These are phyloP conservation scores for Aporophyla lueneburgensis DNA, from an alignment of 2,888 invertebrate genomes.

Conservation along the genomic window DNA sequence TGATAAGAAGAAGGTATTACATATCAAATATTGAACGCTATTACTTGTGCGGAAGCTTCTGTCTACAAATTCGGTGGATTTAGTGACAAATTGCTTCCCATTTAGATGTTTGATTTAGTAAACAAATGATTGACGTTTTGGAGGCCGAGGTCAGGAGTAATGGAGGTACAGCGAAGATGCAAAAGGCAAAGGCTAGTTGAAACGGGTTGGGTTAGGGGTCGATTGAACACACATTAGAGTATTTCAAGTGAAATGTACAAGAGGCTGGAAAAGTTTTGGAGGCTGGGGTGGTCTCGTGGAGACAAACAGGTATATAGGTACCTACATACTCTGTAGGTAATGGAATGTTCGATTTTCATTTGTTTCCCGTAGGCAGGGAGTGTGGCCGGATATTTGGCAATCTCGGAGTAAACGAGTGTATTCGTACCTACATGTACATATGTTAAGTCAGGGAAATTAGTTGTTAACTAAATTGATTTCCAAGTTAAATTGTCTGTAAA, in stretches of 20 bases:
- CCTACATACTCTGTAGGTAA: constrained; percentile 12
- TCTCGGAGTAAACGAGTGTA: constrained; percentile 18
- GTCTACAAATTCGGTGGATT: constrained; percentile 48
- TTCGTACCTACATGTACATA: constrained; percentile 1
- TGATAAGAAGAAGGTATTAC: constrained; percentile 41
- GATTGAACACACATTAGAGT: constrained; percentile 48
- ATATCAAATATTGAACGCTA: constrained; percentile 45
- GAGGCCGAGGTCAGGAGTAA: constrained; percentile 30
- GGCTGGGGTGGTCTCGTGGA: constrained; percentile 6
- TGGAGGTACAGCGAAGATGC: constrained; percentile 33
- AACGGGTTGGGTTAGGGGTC: constrained; percentile 43
- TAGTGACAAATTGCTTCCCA: constrained; percentile 46
- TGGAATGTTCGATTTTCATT: constrained; percentile 48
- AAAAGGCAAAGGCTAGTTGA: constrained; percentile 37
- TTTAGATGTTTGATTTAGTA: constrained; percentile 49
- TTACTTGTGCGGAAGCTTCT: constrained; percentile 27
- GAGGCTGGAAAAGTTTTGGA: constrained; percentile 35
- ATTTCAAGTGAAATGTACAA: constrained; percentile 39
- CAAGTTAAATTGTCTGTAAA: not conserved
- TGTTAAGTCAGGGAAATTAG: not conserved
- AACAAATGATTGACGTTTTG: constrained; percentile 53
- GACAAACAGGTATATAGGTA: not conserved
- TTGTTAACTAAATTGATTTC: not conserved
- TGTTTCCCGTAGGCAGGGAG: constrained; percentile 10
- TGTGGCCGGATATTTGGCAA: constrained; percentile 62